phyloP scores from a whole-genome alignment of 2,888 invertebrate genomes.

The Hydrotaea diabolus region DNA sequence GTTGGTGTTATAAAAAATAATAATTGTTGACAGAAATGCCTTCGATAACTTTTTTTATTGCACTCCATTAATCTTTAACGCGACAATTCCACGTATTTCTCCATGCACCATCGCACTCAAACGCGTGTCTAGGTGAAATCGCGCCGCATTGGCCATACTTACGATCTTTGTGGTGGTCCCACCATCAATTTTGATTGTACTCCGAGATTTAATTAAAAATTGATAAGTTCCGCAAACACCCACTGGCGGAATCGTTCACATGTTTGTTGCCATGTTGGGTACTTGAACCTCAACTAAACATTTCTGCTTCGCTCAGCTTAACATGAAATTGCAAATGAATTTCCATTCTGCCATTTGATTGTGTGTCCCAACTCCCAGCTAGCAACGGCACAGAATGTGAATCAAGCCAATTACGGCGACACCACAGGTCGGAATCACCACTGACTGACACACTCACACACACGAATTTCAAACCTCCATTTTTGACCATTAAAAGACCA shows the following conservation, averaged over 20 bases:
- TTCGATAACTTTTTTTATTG: background rate
- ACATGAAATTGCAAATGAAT: conserved; percentile 61
- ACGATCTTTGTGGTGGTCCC: background rate
- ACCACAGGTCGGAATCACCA: conserved; percentile 51
- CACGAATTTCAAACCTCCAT: conserved; percentile 41
- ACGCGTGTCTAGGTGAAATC: background rate
- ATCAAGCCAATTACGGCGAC: conserved; percentile 17
- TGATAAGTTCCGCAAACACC: background rate
- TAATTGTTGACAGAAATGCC: background rate
- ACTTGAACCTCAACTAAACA: conserved; percentile 51
- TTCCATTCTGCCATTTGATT: conserved; percentile 40
- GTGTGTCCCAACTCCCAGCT: background rate
- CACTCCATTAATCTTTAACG: background rate
- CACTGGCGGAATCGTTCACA: background rate
- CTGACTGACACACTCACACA: background rate
- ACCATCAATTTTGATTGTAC: background rate
- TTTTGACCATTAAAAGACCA: conserved; percentile 63
- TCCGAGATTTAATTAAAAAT: conserved; percentile 8
- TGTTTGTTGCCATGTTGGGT: background rate
- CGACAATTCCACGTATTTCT: no score
- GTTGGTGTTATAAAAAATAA: no score
- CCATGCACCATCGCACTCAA: no score
- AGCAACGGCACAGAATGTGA: conserved; percentile 29
- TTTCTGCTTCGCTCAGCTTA: conserved; percentile 53
- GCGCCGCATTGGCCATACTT: background rate